Conservation (phyloP, 92 coral and sea anemone species). For the Isaurus tuberculatus region DNA sequence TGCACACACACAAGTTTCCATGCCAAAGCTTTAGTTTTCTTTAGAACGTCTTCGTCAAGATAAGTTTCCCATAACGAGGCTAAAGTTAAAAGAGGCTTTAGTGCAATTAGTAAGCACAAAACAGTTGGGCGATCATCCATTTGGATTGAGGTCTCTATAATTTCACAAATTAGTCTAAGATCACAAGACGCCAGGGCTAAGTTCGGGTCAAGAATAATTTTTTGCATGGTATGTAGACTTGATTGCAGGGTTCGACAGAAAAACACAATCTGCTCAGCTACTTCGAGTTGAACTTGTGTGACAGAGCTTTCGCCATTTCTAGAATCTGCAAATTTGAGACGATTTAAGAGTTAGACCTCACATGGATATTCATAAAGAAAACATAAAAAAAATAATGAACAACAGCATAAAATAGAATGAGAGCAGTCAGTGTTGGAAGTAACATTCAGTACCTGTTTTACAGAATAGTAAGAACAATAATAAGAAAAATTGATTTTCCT, state of each 20-base stretch:
- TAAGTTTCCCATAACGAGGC: conserved; percentile 32
- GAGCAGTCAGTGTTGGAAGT: no score
- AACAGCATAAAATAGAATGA: no score
- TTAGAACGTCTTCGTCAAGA: conserved; percentile 56
- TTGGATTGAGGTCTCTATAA: conserved; percentile 60
- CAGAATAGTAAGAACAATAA: no score
- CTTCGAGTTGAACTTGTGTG: conserved; percentile 46
- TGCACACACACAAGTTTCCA: conserved; percentile 71
- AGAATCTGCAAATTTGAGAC: conserved; percentile 9
- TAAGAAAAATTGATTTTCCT: no score
- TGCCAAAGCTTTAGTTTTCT: conserved; percentile 54
- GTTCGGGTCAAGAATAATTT: conserved; percentile 12
- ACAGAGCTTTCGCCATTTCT: conserved; percentile 8
- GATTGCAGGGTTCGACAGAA: conserved; percentile 69
- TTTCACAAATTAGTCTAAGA: conserved; percentile 57
- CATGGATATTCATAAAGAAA: no score
- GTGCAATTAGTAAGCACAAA: conserved; percentile 70
- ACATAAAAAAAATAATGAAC: no score
- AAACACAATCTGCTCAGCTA: conserved; percentile 66
- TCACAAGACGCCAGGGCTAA: conserved; percentile 49
- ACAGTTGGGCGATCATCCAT: conserved; percentile 48
- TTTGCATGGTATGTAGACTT: conserved; percentile 47
- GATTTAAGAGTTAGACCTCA: background rate
- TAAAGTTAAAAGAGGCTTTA: conserved; percentile 69
- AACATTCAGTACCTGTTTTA: no score